Evolutionary conservation across 1,140 invertebrate genomes (phyloP).

Genomic region (Harlomillsia oculata): DNA sequence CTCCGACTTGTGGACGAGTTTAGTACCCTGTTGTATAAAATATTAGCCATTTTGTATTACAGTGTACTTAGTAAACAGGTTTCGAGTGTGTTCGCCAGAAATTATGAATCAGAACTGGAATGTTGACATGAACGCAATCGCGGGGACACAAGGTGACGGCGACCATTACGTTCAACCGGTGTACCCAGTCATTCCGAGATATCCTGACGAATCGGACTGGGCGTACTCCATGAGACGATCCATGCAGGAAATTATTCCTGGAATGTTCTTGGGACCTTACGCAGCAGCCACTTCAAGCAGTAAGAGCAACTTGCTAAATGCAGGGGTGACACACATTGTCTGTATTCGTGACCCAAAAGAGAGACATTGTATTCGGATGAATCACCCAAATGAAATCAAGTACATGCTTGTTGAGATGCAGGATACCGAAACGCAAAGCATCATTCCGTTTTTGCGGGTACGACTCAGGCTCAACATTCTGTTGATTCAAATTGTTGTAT

Average conservation of each 20-base stretch:
- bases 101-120: too few species aligned
- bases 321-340: constrained; percentile 58
- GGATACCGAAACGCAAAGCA: constrained; percentile 55
- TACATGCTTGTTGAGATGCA: constrained; percentile 43
- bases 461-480: too few species aligned
- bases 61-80: too few species aligned
- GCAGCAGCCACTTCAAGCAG: neutral
- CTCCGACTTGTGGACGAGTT: too few species aligned
- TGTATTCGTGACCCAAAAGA: constrained; percentile 57
- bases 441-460: constrained; percentile 54
- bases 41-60: too few species aligned
- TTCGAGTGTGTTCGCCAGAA: too few species aligned
- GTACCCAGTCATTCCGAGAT: too few species aligned
- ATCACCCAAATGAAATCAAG: constrained; percentile 54
- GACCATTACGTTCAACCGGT: too few species aligned
- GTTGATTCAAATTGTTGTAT: too few species aligned
- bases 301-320: constrained; percentile 1
- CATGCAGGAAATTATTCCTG: constrained; percentile 63
- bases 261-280: constrained; percentile 58
- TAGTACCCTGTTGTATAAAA: too few species aligned
- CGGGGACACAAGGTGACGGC: too few species aligned
- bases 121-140: too few species aligned
- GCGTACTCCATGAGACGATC: constrained; percentile 53
- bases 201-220: constrained; percentile 49
- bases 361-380: constrained; percentile 54